Evolutionary conservation across 2,888 invertebrate species (phyloP), one percentile per base, ranked within the genome.

Genomic region (Tromatobia lineatoria): DNA sequence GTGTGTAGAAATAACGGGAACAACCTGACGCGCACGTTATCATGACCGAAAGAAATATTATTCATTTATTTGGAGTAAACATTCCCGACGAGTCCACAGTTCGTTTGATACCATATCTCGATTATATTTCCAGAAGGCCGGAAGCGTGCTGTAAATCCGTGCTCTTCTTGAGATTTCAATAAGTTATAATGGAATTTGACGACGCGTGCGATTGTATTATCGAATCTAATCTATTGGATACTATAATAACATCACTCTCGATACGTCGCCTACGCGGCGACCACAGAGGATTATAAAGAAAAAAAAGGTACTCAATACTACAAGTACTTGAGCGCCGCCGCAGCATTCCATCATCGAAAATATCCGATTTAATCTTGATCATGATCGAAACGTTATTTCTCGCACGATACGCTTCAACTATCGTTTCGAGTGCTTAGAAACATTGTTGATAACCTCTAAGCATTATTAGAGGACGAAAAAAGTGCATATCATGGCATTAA

Each of bases 41-140:
- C 64, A 11, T 11, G 11, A 20, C 2, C 11, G 18, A 64, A 10
- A 20, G 42, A 64, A 34, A 64, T 61, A 61, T 61, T 61, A n/a
- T 64, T 42, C 20, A 42, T 42, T 64, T 64, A 64, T 61, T 74
- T 74, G 34, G 61, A 34, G 47, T 29, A 45, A 20, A 34, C 7
- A 20, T 15, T 74, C 74, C 23, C 34, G 47, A 23, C 10, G 34
- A 61, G 74, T 74, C 15, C 74, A 45, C 18, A 61, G 74, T 74
- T 34, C 61, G 61, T n/a, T 54, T 34, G 79, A 83, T 83, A 75
- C 18, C 18, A 2, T 74, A 70, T 84, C 74, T 64, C 23, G 64
- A 83, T 61, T 13, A 66, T 29, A 15, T 84, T 78, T 69, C 47
- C 42, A 38, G 80, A 64, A 84, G 52, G 34, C 77, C 80, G 81